These are phyloP conservation scores for Mormyrops boulengeri DNA, from an alignment of 2,797 vertebrate genomes.

Conservation along the genomic window DNA sequence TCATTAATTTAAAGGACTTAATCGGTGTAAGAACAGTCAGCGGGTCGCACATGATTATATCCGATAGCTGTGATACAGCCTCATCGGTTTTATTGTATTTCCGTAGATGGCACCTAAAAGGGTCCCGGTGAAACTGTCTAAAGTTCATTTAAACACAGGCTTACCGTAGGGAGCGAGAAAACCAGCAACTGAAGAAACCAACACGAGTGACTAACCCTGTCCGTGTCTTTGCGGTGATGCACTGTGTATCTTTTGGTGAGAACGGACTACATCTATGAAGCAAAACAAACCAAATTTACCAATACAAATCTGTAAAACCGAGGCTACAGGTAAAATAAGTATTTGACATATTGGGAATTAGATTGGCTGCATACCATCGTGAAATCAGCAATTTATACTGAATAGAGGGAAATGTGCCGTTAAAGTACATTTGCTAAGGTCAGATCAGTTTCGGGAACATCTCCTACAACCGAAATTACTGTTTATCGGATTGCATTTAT, in stretches of 20 bases:
- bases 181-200: neutral
- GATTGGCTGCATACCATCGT: neutral
- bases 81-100: neutral
- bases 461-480: neutral
- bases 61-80: neutral
- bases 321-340: neutral
- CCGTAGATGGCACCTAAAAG: neutral
- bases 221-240: neutral
- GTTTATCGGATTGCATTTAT: neutral
- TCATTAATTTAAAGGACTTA: neutral
- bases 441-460: neutral
- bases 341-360: neutral
- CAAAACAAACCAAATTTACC: neutral
- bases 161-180: neutral
- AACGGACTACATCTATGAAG: neutral
- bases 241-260: neutral
- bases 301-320: neutral
- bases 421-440: neutral
- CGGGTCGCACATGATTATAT: neutral
- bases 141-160: neutral
- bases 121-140: neutral
- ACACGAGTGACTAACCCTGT: neutral
- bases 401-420: neutral
- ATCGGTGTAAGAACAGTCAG: neutral
- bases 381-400: neutral